Percentiles rank a stretch among this genome's conserved stretches.
Conservation (phyloP, 2,113 vertebrate species). For the Sterrhoptilus dennistouni region DNA sequence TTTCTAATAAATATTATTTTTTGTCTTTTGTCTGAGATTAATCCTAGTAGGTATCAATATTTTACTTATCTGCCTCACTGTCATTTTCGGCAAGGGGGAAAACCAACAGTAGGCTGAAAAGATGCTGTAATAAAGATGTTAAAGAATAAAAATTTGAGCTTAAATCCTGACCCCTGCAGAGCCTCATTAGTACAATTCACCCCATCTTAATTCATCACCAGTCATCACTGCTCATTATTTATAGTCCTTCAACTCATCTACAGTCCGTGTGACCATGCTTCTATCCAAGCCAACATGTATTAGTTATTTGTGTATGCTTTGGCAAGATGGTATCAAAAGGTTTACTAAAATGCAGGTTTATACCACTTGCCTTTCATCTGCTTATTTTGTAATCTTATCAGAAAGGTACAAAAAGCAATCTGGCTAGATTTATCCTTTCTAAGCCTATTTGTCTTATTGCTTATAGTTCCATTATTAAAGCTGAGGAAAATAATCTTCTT, state of each 20-base stretch:
- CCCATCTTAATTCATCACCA: background rate
- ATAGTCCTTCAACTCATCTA: background rate
- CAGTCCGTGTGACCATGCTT: background rate
- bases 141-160: conserved; percentile 16
- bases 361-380: conserved; percentile 45
- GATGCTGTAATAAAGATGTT: background rate
- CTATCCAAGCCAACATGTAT: background rate
- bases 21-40: background rate
- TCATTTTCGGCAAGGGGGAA: background rate
- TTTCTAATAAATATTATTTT: background rate
- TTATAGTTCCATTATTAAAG: conserved; percentile 53
- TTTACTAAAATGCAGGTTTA: conserved; percentile 13
- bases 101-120: background rate
- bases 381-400: conserved; percentile 65
- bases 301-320: background rate
- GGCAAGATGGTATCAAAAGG: conserved; percentile 1
- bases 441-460: conserved; percentile 57
- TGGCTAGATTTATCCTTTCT: conserved; percentile 29
- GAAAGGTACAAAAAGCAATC: conserved; percentile 47
- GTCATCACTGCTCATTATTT: conserved; percentile 22
- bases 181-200: conserved; percentile 9
- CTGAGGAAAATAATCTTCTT: conserved; percentile 51
- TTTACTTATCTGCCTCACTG: background rate
- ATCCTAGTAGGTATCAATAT: background rate
- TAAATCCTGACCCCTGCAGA: background rate